These are phyloP conservation scores for Pollenia labialis DNA, from an alignment of 2,888 invertebrate genomes.

Conservation along the genomic window DNA sequence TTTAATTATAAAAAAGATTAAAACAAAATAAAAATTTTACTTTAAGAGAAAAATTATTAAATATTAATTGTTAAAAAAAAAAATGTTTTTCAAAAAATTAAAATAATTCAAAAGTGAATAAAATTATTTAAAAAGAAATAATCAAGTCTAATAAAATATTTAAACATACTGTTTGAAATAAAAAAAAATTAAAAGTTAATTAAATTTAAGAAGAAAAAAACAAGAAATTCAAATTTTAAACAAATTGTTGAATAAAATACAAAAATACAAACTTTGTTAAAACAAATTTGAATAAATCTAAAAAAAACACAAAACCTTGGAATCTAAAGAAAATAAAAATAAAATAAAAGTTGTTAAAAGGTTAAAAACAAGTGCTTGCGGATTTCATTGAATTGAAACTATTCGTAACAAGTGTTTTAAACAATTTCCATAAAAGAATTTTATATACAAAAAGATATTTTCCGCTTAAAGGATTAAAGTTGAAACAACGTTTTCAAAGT, in stretches of 20 bases:
- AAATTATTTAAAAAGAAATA: conserved; percentile 30
- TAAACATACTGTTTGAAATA: not conserved
- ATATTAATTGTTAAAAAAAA: conserved; percentile 11
- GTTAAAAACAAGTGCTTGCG: conserved; percentile 45
- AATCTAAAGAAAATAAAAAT: conserved; percentile 32
- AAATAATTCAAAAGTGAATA: conserved; percentile 56
- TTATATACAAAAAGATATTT: conserved; percentile 9
- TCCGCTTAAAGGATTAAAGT: conserved; percentile 36
- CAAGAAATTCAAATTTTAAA: conserved; percentile 27
- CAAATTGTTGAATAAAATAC: conserved; percentile 35
- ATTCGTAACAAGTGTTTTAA: conserved; percentile 34
- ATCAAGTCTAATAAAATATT: conserved; percentile 7
- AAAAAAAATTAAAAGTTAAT: conserved; percentile 12
- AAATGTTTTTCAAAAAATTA: conserved; percentile 54
- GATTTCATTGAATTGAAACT: conserved; percentile 35
- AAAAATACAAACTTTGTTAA: conserved; percentile 19
- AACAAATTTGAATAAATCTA: conserved; percentile 28
- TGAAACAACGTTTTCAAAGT: conserved; percentile 11
- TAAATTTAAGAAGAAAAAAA: conserved; percentile 5
- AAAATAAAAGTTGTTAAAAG: conserved; percentile 22
- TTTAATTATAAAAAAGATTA: conserved; percentile 3
- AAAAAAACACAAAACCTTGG: not conserved
- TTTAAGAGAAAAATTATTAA: not conserved
- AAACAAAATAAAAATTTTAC: conserved; percentile 23
- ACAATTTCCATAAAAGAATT: not conserved